phyloP scores from a whole-genome alignment of 2,797 vertebrate species.

The Pangasius krempfi region DNA sequence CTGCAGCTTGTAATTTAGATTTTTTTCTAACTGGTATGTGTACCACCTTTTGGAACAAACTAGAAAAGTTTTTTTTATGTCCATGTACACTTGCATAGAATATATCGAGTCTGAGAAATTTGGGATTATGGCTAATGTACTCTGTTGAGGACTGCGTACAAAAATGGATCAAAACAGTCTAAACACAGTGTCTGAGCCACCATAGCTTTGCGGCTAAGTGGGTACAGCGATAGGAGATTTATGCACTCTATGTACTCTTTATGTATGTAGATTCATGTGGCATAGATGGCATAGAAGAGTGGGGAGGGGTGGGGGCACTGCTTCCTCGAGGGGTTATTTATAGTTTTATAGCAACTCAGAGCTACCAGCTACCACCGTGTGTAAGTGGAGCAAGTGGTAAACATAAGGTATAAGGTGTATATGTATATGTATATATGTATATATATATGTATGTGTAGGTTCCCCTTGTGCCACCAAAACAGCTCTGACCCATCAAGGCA shows the following conservation, averaged over 20 bases:
- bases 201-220: not conserved
- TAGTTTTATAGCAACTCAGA: not conserved
- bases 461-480: too few species aligned
- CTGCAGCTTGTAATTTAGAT: not conserved
- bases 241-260: not conserved
- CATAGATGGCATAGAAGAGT: not conserved
- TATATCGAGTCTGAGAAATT: not conserved
- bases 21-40: not conserved
- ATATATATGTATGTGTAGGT: too few species aligned
- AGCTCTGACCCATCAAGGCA: too few species aligned
- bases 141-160: not conserved
- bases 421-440: too few species aligned
- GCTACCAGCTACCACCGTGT: not conserved
- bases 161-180: not conserved
- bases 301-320: too few species aligned
- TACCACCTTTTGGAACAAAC: not conserved
- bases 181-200: not conserved
- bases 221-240: not conserved
- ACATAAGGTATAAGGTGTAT: too few species aligned
- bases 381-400: not conserved
- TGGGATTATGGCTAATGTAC: not conserved
- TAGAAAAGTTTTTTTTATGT: not conserved
- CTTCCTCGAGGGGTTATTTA: not conserved
- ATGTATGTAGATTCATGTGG: not conserved
- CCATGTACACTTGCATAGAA: not conserved